Evolutionary conservation across 2,113 vertebrate genomes (phyloP), one percentile per base, ranked within the genome.

Genomic region (Poecile atricapillus): DNA sequence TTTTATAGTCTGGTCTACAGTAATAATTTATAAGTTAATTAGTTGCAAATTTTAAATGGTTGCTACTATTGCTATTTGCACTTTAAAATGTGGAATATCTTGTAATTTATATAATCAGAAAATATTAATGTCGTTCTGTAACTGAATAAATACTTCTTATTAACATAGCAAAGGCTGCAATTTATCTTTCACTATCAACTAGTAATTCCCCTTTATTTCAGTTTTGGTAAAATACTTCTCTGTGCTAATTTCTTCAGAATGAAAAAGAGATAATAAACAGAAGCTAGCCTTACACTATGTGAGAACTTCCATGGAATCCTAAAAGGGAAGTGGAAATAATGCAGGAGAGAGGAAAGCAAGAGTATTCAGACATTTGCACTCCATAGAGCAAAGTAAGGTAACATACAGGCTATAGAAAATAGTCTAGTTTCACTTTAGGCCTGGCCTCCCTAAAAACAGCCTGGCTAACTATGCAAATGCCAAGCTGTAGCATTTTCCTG

Each of bases 131-230:
- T 35, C 27, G 75, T 43, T 95, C 33, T 64, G 33, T 81, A 91
- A 95, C n/a, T 77, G 79, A 82, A 82, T 52, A 94, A 89, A 90
- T 76, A 75, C 49, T 83, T 75, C 19, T 78, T 77, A 71, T 50
- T 92, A 73, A 78, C 93, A 94, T 27, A 83, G 62, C 33, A 91
- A 96, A 94, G 77, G 41, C 68, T 91, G 41, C 77, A 96, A 93
- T 97, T 97, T 96, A 65, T 94, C 77, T 87, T 94, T 93, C 69
- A 93, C 35, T 83, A 80, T 94, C 73, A 92, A 55, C 46, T 83
- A 58, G 75, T 53, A 87, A 44, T 58, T 82, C 53, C 44, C 47
- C 47, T 82, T 73, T 94, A 93, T 59, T 90, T 77, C 53, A 83
- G 56, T 82, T 92, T 84, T 27, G 21, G 59, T 67, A 81, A 82